Evolutionary conservation across 2,888 invertebrate species (phyloP).

Genomic region (Platypus cylindrus): DNA sequence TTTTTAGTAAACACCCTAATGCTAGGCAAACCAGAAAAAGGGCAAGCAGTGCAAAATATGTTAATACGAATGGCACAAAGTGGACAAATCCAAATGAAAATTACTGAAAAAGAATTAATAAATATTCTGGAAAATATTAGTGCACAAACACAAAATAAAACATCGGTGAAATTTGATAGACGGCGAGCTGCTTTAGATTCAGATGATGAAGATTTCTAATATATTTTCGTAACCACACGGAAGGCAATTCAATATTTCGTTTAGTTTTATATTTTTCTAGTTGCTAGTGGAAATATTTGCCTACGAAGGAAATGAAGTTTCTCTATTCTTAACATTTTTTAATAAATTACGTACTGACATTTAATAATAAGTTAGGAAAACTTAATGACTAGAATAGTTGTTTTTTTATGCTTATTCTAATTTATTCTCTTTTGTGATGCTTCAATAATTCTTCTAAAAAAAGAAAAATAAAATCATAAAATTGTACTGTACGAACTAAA

Average conservation of each 20-base stretch:
- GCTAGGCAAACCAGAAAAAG: slow-evolving; percentile 93
- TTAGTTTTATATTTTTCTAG: no score
- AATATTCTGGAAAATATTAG: slow-evolving; percentile 75
- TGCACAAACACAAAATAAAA: slow-evolving; percentile 60
- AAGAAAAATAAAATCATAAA: background rate
- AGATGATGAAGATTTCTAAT: slow-evolving; percentile 52
- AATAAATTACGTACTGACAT: no score
- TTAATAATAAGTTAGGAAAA: no score
- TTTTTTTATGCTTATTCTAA: no score
- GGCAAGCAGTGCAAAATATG: slow-evolving; percentile 87
- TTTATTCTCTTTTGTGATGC: background rate
- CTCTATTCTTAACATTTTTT: no score
- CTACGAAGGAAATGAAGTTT: no score
- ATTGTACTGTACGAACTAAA: background rate
- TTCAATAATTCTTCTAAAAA: background rate
- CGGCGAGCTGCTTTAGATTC: slow-evolving; percentile 80
- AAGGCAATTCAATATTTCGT: no score
- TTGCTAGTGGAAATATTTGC: no score
- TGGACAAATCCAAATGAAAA: slow-evolving; percentile 74
- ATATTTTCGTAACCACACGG: background rate
- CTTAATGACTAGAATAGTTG: no score
- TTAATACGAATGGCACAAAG: slow-evolving; percentile 86
- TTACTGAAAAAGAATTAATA: slow-evolving; percentile 77
- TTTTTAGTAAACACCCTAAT: slow-evolving; percentile 82
- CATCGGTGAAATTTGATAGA: slow-evolving; percentile 81